phyloP scores from a whole-genome alignment of 2,797 vertebrate genomes.

The Chaetodon trifasciatus region DNA sequence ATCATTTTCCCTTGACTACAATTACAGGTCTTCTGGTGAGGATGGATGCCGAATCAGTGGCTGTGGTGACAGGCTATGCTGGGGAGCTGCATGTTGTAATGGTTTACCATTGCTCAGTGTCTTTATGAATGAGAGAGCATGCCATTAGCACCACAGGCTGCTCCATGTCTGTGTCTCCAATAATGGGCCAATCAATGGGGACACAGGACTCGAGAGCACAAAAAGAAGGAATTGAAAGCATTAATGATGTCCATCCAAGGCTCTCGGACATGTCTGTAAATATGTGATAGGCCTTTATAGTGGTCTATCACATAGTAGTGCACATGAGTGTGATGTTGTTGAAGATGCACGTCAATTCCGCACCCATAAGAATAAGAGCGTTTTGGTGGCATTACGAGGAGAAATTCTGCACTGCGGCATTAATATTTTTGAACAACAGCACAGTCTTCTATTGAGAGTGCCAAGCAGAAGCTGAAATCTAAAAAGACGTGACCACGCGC shows the following conservation, averaged over 20 bases:
- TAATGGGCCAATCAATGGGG: conserved; percentile 74
- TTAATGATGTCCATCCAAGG: conserved; percentile 57
- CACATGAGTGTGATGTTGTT: conserved; percentile 11
- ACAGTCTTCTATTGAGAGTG: conserved; percentile 47
- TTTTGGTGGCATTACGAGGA: conserved; percentile 10
- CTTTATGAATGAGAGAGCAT: conserved; percentile 64
- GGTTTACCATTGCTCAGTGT: conserved; percentile 72
- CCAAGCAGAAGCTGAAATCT: conserved; percentile 64
- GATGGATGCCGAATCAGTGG: conserved; percentile 58
- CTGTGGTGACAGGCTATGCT: conserved; percentile 55
- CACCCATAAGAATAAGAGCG: conserved; percentile 30
- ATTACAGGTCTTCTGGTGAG: conserved; percentile 52
- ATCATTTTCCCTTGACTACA: conserved; percentile 55
- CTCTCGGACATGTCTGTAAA: conserved; percentile 36
- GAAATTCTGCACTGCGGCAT: conserved; percentile 57
- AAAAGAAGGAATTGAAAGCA: conserved; percentile 60
- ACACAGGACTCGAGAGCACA: conserved; percentile 36
- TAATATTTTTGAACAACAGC: conserved; percentile 59
- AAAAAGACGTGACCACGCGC: conserved; percentile 65
- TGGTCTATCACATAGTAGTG: not conserved
- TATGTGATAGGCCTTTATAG: conserved; percentile 21
- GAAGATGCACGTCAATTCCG: conserved; percentile 30
- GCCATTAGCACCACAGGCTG: conserved; percentile 75
- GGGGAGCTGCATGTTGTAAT: conserved; percentile 71
- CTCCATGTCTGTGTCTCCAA: conserved; percentile 61